phyloP scores from a whole-genome alignment of 2,888 invertebrate species.

The Busseola fusca region DNA sequence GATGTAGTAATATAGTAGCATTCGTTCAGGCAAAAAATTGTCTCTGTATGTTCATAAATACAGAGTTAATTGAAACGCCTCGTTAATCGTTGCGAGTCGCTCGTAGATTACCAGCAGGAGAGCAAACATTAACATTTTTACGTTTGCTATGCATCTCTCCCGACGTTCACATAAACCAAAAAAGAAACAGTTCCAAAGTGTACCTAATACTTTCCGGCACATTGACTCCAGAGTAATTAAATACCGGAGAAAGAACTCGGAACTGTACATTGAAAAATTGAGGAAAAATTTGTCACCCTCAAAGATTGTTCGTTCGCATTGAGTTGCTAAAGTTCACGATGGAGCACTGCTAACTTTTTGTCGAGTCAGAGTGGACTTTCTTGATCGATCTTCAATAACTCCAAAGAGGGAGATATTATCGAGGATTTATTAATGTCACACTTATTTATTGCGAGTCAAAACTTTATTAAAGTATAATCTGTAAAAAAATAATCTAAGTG shows the following conservation, averaged over 20 bases:
- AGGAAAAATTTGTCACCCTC: conserved; percentile 61
- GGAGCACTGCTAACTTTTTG: conserved; percentile 55
- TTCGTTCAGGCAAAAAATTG: conserved; percentile 34
- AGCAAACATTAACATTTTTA: conserved; percentile 54
- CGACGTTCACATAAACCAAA: conserved; percentile 41
- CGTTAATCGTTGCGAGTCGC: conserved; percentile 47
- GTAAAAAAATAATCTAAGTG: background rate
- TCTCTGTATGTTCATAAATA: conserved; percentile 50
- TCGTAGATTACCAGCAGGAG: conserved; percentile 49
- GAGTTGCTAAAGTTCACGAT: conserved; percentile 53
- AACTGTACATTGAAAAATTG: conserved; percentile 59
- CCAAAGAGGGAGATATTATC: conserved; percentile 47
- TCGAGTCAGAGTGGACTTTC: conserved; percentile 56
- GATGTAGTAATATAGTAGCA: background rate
- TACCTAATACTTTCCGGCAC: conserved; percentile 53
- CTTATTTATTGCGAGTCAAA: conserved; percentile 30
- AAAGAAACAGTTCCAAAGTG: conserved; percentile 40
- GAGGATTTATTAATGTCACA: conserved; percentile 49
- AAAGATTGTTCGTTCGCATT: conserved; percentile 59
- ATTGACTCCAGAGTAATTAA: conserved; percentile 60
- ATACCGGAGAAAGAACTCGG: conserved; percentile 48
- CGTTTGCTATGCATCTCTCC: conserved; percentile 53
- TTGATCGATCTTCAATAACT: conserved; percentile 54
- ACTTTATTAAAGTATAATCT: conserved; percentile 3
- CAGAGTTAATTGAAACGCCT: conserved; percentile 52